Base-by-base conservation (phyloP, 92 coral and sea anemone genomes). In the Zoanthus sansibaricus region DNA sequence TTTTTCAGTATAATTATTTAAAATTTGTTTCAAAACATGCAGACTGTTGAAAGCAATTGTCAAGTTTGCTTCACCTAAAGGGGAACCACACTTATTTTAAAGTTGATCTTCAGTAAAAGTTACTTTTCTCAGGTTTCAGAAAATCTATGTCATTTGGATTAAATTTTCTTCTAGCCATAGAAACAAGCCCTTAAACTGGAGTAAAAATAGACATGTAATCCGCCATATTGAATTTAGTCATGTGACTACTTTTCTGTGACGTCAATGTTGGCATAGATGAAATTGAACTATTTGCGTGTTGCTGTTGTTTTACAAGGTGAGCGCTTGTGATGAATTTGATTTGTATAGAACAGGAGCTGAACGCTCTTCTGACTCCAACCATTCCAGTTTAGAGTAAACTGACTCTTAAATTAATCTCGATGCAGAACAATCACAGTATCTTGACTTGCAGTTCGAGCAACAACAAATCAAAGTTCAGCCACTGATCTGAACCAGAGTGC, bases 101-200 rank as follows among this genome's bases (percentile, higher is more conserved):
- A 25, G 25, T 25, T 25, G 25, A 25, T 25, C 25, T 25, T 25
- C 25, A 25, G 25, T 25, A 25, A 25, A 25, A 25, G 25, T 25
- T 25, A 25, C 25, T 25, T 25, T 25, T 25, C 25, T 25, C 25
- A 61, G 68, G 68, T 1, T 61, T 61, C 68, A 61, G 68, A 61
- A 61, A 61, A 61, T 61, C 5, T 61, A 61, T 61, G 68, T 61
- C 68, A 61, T 61, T 61, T 61, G 68, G 68, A 7, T 61, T 61
- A 12, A 61, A 61, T 6, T 14, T 61, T 61, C 68, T 61, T 61
- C 68, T 61, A 61, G 68, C 68, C 16, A 12, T 61, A 5, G 68
- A 61, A 61, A 61, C 68, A 61, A 61, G 68, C 68, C 13, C 2
- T 61, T 61, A 61, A 61, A 61, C 68, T 1, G 7, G 68, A 61